Base-by-base conservation (phyloP, 1,140 invertebrate genomes). In the Drosophila saltans region DNA sequence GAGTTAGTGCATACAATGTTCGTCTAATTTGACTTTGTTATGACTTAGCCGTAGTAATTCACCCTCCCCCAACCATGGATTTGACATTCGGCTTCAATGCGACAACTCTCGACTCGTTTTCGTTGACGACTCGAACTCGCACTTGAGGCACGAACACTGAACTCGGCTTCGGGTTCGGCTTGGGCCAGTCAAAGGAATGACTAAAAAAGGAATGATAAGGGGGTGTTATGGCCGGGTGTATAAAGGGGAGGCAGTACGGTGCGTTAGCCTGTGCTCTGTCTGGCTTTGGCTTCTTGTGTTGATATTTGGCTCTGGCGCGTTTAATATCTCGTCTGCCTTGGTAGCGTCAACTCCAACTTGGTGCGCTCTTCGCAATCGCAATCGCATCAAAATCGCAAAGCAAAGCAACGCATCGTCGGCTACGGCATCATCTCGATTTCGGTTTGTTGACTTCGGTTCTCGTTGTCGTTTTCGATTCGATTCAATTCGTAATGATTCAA, bases 311-410 rank as follows among this genome's bases (percentile, higher is more conserved):
- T 83, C 73, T 82, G 84, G 84, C 81, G 80, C 72, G 80, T 88
- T 88, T 72, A 88, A 88, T 88, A 80, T 89, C 72, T 88, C 80
- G 84, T 62, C 84, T 88, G 80, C 84, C 66, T 77, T 88, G 76
- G 77, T 77, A 78, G 84, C 84, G 84, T 88, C 70, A 89, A 88
- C 84, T 88, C 80, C 84, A 80, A 73, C 62, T 78, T 68, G 67
- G 67, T 68, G 69, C 83, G 80, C 83, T 70, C 79, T 60, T 70
- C 76, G 62, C 76, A 72, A 72, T 69, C 72, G 60, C 63, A 60
- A 30, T 30, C 28, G 2, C 28, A 61, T 57, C 60, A 75, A 69
- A 56, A 43, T 61, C 55, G 64, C 59, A 72, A 69, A 66, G 75
- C 67, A 36, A 36, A 36, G 33, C 33, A 36, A 36, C 28, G 73